A percentile compares a stretch with the other conserved stretches of the same genome.
Evolutionary conservation across 2,113 vertebrate genomes (phyloP).

Genomic region (Charina bottae): DNA sequence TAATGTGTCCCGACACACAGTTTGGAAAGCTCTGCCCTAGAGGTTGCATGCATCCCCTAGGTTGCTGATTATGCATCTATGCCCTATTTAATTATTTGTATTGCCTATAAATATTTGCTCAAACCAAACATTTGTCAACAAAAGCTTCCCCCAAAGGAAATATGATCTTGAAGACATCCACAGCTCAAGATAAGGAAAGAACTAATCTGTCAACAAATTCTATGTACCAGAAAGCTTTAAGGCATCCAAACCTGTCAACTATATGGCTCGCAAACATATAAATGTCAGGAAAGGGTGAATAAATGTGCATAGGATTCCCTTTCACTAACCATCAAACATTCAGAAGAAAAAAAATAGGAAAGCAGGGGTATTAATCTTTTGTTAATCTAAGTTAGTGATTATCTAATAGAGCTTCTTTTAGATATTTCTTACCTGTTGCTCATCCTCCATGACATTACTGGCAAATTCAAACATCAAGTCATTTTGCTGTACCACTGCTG

Average conservation of each 20-base stretch:
- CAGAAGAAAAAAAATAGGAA: not conserved
- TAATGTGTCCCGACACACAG: too few species aligned
- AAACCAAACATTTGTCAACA: not conserved
- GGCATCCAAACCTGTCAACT: slow-evolving; percentile 9
- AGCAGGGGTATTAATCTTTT: not conserved
- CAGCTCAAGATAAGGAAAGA: not conserved
- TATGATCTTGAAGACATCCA: not conserved
- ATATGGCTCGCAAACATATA: not conserved
- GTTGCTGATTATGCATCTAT: too few species aligned
- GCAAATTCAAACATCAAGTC: slow-evolving; percentile 94
- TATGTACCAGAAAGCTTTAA: slow-evolving; percentile 2
- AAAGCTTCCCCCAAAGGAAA: not conserved
- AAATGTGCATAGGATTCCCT: slow-evolving; percentile 53
- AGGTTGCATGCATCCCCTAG: too few species aligned
- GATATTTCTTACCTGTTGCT: slow-evolving; percentile 80
- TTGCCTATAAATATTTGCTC: not conserved
- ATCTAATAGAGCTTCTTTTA: slow-evolving; percentile 16
- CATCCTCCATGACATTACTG: slow-evolving; percentile 88
- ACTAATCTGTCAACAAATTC: not conserved
- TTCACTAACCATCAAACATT: slow-evolving; percentile 41
- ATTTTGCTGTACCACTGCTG: slow-evolving; percentile 87
- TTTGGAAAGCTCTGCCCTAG: too few species aligned
- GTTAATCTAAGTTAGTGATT: slow-evolving; percentile 1
- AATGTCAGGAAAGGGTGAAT: slow-evolving; percentile 55
- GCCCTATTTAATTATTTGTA: not conserved